phyloP scores from a whole-genome alignment of 2,113 vertebrate species.

The Tylochromis polylepis region DNA sequence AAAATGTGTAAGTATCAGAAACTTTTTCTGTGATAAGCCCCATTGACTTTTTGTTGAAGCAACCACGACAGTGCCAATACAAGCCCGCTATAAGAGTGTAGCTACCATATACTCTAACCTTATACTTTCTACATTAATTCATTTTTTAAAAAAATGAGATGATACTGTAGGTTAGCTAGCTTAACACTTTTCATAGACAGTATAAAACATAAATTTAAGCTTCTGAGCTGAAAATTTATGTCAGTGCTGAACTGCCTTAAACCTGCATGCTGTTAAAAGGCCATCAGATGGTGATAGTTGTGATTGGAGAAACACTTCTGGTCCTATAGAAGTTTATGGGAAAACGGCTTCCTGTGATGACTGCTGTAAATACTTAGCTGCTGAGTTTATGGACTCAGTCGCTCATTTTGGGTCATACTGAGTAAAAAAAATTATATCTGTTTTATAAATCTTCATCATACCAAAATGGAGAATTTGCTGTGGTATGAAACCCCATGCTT shows the following conservation, averaged over 20 bases:
- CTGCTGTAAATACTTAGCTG: background rate
- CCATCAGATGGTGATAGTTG: background rate
- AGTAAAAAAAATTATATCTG: background rate
- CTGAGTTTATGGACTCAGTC: background rate
- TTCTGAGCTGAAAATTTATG: background rate
- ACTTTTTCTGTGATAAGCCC: rapidly evolving
- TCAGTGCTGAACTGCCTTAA: background rate
- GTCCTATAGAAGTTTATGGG: background rate
- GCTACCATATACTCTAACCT: background rate
- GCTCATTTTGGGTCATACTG: background rate
- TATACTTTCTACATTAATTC: rapidly evolving
- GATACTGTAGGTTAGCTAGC: background rate
- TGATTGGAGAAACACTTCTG: rapidly evolving
- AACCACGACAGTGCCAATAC: too few relatives aligned
- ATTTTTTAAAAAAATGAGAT: background rate
- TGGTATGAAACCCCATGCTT: background rate
- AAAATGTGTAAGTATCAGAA: background rate
- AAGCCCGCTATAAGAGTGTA: too few relatives aligned
- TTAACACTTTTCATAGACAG: background rate
- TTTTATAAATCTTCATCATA: background rate
- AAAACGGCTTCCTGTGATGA: background rate
- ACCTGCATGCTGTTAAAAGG: background rate
- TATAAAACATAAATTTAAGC: background rate
- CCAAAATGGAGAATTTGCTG: background rate
- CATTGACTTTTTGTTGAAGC: background rate